Evolutionary conservation across 1,140 invertebrate genomes (phyloP).

Genomic region (Lepidotrigona ventralis): DNA sequence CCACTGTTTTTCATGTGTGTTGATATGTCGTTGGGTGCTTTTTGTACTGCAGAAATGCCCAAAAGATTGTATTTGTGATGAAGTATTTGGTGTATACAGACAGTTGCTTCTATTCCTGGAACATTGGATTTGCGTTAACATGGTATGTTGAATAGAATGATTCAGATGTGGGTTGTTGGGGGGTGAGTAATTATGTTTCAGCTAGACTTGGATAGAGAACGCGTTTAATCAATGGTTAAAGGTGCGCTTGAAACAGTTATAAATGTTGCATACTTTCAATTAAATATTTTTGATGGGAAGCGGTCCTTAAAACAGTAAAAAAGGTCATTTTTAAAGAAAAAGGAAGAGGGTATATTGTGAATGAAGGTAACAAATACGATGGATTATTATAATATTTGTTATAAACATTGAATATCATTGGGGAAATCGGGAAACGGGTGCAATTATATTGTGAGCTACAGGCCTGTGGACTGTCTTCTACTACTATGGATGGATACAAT

Average conservation of each 20-base stretch:
- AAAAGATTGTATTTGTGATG: slow-evolving; percentile 2
- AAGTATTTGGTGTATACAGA: slow-evolving; percentile 1
- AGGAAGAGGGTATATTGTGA: not conserved
- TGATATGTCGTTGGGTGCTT: slow-evolving; percentile 14
- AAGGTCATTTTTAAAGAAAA: slow-evolving; percentile 4
- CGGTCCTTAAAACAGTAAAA: not conserved
- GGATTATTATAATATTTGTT: not conserved
- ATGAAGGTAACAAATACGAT: slow-evolving; percentile 22
- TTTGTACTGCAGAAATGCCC: slow-evolving; percentile 36
- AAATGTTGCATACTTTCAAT: not conserved
- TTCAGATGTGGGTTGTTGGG: not conserved
- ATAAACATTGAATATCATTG: slow-evolving; percentile 9
- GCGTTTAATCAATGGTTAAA: slow-evolving; percentile 2
- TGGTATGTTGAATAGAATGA: slow-evolving; percentile 23
- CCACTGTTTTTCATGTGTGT: slow-evolving; percentile 19
- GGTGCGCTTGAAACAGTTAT: not conserved
- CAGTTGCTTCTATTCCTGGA: slow-evolving; percentile 27
- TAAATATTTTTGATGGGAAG: slow-evolving; percentile 7
- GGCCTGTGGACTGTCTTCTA: slow-evolving; percentile 19
- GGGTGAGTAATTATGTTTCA: slow-evolving; percentile 38
- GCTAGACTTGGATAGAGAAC: slow-evolving; percentile 20
- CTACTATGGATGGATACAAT: slow-evolving; percentile 7
- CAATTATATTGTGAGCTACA: slow-evolving; percentile 51
- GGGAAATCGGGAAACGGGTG: slow-evolving; percentile 4
- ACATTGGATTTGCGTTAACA: not conserved